Evolutionary conservation across 2,113 vertebrate genomes (phyloP).

Genomic region (Corythoichthys intestinalis): DNA sequence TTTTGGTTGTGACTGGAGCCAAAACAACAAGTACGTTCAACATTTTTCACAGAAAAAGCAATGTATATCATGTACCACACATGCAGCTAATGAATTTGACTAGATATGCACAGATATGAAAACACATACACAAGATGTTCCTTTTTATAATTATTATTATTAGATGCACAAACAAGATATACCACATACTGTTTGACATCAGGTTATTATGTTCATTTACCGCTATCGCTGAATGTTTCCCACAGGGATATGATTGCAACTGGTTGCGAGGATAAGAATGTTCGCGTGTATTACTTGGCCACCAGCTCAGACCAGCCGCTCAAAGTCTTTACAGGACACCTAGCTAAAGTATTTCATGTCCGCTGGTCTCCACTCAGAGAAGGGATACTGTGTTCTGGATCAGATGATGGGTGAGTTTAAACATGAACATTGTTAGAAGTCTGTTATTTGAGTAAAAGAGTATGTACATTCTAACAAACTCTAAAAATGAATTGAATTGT

Average conservation of each 20-base stretch:
- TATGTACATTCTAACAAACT: background rate
- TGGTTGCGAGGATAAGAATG: slow-evolving; percentile 94
- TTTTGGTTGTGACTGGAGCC: slow-evolving; percentile 98
- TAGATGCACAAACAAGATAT: background rate
- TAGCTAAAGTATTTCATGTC: slow-evolving; percentile 95
- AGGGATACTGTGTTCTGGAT: slow-evolving; percentile 96
- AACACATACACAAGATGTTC: background rate
- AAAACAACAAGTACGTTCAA: slow-evolving; percentile 91
- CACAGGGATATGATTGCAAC: slow-evolving; percentile 97
- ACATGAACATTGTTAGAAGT: background rate
- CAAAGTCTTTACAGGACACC: slow-evolving; percentile 90
- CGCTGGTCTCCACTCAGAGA: slow-evolving; percentile 95
- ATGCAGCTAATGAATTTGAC: background rate
- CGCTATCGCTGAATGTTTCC: background rate
- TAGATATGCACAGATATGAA: background rate
- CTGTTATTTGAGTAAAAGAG: background rate
- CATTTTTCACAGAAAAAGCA: background rate
- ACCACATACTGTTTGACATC: background rate
- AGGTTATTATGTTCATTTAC: background rate
- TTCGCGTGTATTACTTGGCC: slow-evolving; percentile 94
- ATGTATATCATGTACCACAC: background rate
- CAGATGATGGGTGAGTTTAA: slow-evolving; percentile 85
- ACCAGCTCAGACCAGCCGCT: slow-evolving; percentile 94
- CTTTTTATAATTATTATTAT: too few relatives aligned
- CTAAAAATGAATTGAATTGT: background rate